These are phyloP conservation scores for Chaenodraco wilsoni DNA, from an alignment of 2,797 vertebrate species.

Conservation along the genomic window DNA sequence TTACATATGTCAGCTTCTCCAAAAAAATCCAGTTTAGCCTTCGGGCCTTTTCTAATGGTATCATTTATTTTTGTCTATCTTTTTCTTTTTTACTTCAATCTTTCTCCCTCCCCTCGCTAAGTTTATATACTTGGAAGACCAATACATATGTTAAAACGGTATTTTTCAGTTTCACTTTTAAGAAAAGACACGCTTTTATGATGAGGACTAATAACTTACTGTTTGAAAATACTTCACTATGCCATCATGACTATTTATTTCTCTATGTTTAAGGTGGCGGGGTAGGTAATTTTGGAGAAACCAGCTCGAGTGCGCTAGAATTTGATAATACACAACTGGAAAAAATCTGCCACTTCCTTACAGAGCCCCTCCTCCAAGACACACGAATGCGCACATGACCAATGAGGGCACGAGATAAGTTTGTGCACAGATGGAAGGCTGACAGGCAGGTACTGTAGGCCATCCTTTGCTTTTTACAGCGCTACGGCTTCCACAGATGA, in stretches of 20 bases:
- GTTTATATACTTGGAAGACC: neutral
- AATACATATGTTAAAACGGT: neutral
- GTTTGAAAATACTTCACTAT: neutral
- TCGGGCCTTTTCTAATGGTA: constrained; percentile 8
- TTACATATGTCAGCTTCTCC: constrained; percentile 17
- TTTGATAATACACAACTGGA: too few relatives aligned
- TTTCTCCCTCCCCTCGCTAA: neutral
- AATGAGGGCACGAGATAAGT: too few relatives aligned
- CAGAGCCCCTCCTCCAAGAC: too few relatives aligned
- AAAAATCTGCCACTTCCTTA: too few relatives aligned
- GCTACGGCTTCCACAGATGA: too few relatives aligned
- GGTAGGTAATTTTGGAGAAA: too few relatives aligned
- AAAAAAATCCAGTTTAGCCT: constrained; percentile 1
- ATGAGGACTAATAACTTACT: too few relatives aligned
- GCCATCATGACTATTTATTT: neutral
- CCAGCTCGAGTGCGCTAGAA: too few relatives aligned
- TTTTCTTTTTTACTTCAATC: constrained; percentile 12
- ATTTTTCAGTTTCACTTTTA: neutral
- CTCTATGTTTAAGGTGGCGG: neutral
- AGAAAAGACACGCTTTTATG: neutral
- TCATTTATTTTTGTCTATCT: constrained; percentile 25
- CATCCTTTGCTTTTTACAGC: too few relatives aligned
- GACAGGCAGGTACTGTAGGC: too few relatives aligned
- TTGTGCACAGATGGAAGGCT: too few relatives aligned
- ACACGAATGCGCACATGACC: too few relatives aligned